These are phyloP conservation scores for Athripsodes cinereus DNA, from an alignment of 2,888 invertebrate species.

Conservation along the genomic window DNA sequence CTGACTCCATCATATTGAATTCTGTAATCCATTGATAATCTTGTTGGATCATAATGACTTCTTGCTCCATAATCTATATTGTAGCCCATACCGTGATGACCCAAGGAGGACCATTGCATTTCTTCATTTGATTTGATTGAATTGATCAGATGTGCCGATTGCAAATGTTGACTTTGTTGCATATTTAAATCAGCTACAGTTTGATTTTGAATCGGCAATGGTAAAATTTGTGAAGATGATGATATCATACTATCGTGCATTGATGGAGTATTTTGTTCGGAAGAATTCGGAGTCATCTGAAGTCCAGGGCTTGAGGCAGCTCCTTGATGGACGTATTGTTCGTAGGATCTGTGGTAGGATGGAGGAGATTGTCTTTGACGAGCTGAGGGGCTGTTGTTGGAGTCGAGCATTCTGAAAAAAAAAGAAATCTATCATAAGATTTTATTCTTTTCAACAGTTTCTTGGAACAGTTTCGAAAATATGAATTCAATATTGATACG, in stretches of 20 bases:
- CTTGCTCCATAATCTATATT: constrained; percentile 42
- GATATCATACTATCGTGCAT: constrained; percentile 20
- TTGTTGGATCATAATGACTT: constrained; percentile 20
- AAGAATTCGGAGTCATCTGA: constrained; percentile 25
- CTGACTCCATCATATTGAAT: constrained; percentile 47
- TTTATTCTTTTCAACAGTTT: too few species aligned
- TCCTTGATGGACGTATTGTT: constrained; percentile 50
- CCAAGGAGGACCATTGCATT: constrained; percentile 30
- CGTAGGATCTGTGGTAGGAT: constrained; percentile 48
- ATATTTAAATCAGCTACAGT: constrained; percentile 40
- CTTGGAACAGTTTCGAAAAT: too few species aligned
- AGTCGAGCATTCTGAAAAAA: constrained; percentile 36
- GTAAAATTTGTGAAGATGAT: constrained; percentile 14
- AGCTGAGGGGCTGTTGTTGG: constrained; percentile 45
- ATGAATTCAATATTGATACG: too few species aligned
- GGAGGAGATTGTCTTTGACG: constrained; percentile 37
- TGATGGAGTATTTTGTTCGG: constrained; percentile 6
- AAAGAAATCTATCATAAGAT: too few species aligned
- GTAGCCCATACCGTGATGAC: constrained; percentile 40
- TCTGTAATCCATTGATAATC: constrained; percentile 31
- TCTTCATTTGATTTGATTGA: constrained; percentile 23
- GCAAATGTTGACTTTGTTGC: constrained; percentile 39
- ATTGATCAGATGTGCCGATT: constrained; percentile 21
- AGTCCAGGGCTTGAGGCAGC: constrained; percentile 31
- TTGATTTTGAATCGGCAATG: constrained; percentile 15